Evolutionary conservation across 2,888 invertebrate species (phyloP).

Genomic region (Caenorhabditis auriculariae): DNA sequence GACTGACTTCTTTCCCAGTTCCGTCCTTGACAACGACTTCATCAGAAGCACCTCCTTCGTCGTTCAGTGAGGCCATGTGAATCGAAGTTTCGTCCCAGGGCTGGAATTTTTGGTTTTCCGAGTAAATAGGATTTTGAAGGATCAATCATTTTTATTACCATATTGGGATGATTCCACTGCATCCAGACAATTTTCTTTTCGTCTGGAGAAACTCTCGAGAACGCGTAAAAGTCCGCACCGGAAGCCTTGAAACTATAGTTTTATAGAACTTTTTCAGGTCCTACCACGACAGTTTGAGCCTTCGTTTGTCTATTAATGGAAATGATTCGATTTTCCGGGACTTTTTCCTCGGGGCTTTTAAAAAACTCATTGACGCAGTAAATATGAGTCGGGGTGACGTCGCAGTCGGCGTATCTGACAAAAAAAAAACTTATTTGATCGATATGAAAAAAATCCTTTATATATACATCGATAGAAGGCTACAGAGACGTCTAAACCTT

Average conservation of each 20-base stretch:
- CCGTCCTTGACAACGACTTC: slow-evolving; percentile 23
- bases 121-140: slow-evolving; percentile 1
- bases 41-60: slow-evolving; percentile 51
- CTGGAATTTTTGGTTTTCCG: slow-evolving; percentile 44
- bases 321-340: slow-evolving; percentile 35
- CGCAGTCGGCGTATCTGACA: slow-evolving; percentile 30
- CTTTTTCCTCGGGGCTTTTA: slow-evolving; percentile 10
- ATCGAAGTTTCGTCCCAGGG: slow-evolving; percentile 67
- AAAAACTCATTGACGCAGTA: slow-evolving; percentile 33
- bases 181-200: slow-evolving; percentile 65
- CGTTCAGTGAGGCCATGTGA: slow-evolving; percentile 55
- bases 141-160: too few relatives aligned
- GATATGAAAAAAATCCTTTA: too few relatives aligned
- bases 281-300: slow-evolving; percentile 23
- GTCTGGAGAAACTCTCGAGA: slow-evolving; percentile 65
- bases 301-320: slow-evolving; percentile 28
- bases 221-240: slow-evolving; percentile 66
- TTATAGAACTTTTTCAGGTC: not conserved
- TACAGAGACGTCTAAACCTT: too few relatives aligned
- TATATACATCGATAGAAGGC: too few relatives aligned
- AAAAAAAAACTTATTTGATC: too few relatives aligned
- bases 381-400: slow-evolving; percentile 14
- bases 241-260: slow-evolving; percentile 26
- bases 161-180: slow-evolving; percentile 67
- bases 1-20: slow-evolving; percentile 17